phyloP scores from a whole-genome alignment of 2,797 vertebrate species.

The Chaenodraco wilsoni region DNA sequence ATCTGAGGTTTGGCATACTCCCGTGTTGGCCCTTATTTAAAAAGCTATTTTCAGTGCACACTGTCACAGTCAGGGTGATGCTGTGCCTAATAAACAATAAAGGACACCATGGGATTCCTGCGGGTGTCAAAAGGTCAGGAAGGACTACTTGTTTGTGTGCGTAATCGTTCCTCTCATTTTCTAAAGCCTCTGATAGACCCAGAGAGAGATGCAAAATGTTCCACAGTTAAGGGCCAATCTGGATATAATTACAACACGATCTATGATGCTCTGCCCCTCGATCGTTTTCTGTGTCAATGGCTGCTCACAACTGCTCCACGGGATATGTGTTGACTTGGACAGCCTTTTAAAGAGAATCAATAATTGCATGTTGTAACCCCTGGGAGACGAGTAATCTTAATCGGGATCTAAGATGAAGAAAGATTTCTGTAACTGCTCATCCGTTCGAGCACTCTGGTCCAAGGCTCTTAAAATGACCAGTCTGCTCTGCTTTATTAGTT shows the following conservation, averaged over 20 bases:
- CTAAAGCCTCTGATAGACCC: conserved; percentile 60
- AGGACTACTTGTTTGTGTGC: conserved; percentile 46
- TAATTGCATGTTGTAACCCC: conserved; percentile 50
- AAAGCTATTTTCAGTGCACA: conserved; percentile 62
- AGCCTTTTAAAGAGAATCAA: conserved; percentile 58
- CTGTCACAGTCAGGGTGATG: conserved; percentile 45
- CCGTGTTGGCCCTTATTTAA: conserved; percentile 54
- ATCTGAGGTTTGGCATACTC: conserved; percentile 52
- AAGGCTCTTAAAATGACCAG: conserved; percentile 52
- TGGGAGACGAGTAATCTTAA: conserved; percentile 54
- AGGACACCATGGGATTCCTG: conserved; percentile 44
- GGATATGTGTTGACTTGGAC: conserved; percentile 53
- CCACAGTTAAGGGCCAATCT: conserved; percentile 39
- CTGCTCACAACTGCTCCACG: conserved; percentile 19
- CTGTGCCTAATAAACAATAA: conserved; percentile 59
- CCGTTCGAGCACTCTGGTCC: conserved; percentile 40
- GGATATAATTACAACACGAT: conserved; percentile 49
- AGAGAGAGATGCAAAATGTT: conserved; percentile 42
- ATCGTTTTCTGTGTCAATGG: conserved; percentile 56
- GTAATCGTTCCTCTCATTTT: conserved; percentile 43
- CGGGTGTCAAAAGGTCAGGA: conserved; percentile 61
- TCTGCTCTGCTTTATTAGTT: conserved; percentile 50
- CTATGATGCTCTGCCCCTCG: conserved; percentile 42
- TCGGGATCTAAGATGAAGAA: conserved; percentile 50
- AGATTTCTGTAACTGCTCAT: conserved; percentile 58